These are phyloP conservation scores for Anhinga anhinga DNA, from an alignment of 2,113 vertebrate species.

Conservation along the genomic window DNA sequence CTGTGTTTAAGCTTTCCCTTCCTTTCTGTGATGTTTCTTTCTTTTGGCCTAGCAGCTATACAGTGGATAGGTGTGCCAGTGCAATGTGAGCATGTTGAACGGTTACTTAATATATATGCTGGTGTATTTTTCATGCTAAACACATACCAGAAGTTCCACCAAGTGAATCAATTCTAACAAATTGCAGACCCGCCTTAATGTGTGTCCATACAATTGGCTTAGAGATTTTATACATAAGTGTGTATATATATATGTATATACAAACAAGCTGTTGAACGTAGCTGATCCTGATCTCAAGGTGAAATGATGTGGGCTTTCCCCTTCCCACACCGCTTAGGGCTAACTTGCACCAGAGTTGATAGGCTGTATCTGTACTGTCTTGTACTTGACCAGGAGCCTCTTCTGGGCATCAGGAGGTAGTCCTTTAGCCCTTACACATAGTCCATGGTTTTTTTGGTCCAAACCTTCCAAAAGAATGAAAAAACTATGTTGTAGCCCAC, in stretches of 20 bases:
- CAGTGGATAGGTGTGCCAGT: rapidly evolving
- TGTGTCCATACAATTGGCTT: background rate
- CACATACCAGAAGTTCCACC: background rate
- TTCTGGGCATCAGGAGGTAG: background rate
- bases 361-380: background rate
- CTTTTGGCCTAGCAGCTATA: background rate
- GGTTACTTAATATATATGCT: background rate
- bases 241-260: too few species aligned
- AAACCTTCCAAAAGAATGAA: background rate
- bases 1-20: background rate
- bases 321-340: background rate
- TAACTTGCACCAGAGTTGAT: background rate
- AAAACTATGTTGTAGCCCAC: background rate
- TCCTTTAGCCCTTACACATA: background rate
- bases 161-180: background rate
- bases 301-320: background rate
- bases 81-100: background rate
- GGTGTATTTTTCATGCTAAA: background rate
- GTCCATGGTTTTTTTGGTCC: background rate
- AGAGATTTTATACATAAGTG: background rate
- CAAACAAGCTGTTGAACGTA: background rate
- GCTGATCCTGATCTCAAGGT: background rate
- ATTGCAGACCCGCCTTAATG: background rate
- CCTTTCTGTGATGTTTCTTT: background rate
- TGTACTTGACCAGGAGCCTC: background rate